Evolutionary conservation across 2,797 vertebrate genomes (phyloP).

Genomic region (Cottoperca gobio): DNA sequence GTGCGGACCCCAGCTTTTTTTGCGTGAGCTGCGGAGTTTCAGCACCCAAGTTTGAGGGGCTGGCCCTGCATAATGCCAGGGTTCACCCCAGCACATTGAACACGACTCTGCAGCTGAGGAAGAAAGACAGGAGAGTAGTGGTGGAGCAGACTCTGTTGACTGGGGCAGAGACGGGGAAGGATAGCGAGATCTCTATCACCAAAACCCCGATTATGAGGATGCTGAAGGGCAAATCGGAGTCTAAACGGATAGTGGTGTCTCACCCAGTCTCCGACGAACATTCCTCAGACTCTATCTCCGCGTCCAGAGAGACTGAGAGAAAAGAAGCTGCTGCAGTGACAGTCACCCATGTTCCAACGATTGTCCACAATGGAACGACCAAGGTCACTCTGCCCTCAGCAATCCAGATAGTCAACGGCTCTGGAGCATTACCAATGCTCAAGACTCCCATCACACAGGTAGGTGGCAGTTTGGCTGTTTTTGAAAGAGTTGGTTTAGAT

Average conservation of each 20-base stretch:
- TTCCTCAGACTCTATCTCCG: slow-evolving; percentile 46
- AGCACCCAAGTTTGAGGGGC: slow-evolving; percentile 92
- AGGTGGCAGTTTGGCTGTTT: background rate
- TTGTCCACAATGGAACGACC: slow-evolving; percentile 84
- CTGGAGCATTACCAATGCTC: slow-evolving; percentile 90
- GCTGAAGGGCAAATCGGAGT: slow-evolving; percentile 93
- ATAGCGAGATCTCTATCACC: slow-evolving; percentile 94
- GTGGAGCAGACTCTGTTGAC: slow-evolving; percentile 90
- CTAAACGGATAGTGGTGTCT: slow-evolving; percentile 91
- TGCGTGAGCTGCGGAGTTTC: slow-evolving; percentile 90
- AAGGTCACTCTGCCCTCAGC: slow-evolving; percentile 84
- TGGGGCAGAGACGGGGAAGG: slow-evolving; percentile 75
- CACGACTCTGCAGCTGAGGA: slow-evolving; percentile 89
- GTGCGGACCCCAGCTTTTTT: slow-evolving; percentile 90
- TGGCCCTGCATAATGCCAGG: slow-evolving; percentile 92
- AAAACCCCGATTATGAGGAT: slow-evolving; percentile 99
- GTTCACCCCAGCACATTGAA: slow-evolving; percentile 84
- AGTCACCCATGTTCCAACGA: slow-evolving; percentile 82
- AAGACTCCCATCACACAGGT: slow-evolving; percentile 93
- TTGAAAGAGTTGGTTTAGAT: background rate
- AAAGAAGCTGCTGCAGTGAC: slow-evolving; percentile 78
- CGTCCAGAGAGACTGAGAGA: slow-evolving; percentile 74
- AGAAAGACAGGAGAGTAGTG: slow-evolving; percentile 83
- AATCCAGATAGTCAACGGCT: slow-evolving; percentile 91
- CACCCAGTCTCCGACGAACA: slow-evolving; percentile 85